A percentile compares a stretch with the other conserved stretches of the same genome.
Conservation (phyloP, 2,888 invertebrate species). For the Leptopilina myrica region DNA sequence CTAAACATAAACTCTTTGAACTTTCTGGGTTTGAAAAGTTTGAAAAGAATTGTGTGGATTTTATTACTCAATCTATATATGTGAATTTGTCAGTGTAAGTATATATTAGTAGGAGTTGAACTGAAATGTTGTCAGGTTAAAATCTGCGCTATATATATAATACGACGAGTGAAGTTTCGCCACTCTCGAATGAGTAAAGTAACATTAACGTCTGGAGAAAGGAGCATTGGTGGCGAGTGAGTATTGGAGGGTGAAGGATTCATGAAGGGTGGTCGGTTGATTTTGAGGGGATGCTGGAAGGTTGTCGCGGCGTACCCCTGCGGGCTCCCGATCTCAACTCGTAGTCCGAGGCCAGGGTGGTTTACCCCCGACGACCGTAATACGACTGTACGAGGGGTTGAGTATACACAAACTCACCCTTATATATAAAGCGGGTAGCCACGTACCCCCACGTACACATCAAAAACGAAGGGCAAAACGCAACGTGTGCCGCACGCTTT, state of each 20-base stretch:
- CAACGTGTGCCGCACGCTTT: conserved; percentile 48
- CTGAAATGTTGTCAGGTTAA: too few species aligned
- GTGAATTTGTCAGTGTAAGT: too few species aligned
- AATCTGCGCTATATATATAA: too few species aligned
- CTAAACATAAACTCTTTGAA: too few species aligned
- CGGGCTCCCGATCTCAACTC: conserved; percentile 71
- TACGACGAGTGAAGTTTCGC: conserved; percentile 11
- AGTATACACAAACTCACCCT: conserved; percentile 58
- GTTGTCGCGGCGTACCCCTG: conserved; percentile 76
- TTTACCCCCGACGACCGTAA: conserved; percentile 68
- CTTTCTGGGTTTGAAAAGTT: too few species aligned
- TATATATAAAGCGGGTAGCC: conserved; percentile 61
- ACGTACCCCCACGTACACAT: conserved; percentile 57
- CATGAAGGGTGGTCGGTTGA: conserved; percentile 71
- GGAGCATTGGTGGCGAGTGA: conserved; percentile 54
- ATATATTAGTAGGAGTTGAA: too few species aligned
- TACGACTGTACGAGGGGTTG: conserved; percentile 63
- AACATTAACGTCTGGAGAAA: conserved; percentile 47
- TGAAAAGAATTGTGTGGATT: too few species aligned
- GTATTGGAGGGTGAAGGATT: conserved; percentile 55
- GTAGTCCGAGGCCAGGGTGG: conserved; percentile 65
- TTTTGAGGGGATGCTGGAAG: conserved; percentile 77
- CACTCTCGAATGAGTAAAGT: conserved; percentile 20
- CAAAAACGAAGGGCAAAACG: conserved; percentile 54
- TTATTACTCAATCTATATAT: too few species aligned